A percentile compares a stretch with the other conserved stretches of the same genome.
These are phyloP conservation scores for Leucosticte australis DNA, from an alignment of 2,113 vertebrate genomes.

Conservation along the genomic window DNA sequence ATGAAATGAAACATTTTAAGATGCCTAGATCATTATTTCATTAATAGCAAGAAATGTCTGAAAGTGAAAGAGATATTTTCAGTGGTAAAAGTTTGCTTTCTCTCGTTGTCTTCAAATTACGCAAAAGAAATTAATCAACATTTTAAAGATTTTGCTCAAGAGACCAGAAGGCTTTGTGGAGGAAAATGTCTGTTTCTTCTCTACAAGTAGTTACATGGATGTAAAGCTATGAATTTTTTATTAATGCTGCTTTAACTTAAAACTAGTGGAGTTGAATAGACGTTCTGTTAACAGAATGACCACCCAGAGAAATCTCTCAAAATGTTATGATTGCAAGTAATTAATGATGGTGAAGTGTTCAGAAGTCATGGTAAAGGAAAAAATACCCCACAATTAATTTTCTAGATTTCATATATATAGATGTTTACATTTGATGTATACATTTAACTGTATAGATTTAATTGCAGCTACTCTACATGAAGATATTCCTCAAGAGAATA, in stretches of 20 bases:
- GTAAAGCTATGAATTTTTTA: not conserved
- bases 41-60: not conserved
- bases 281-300: not conserved
- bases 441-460: not conserved
- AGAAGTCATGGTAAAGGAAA: not conserved
- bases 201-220: not conserved
- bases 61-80: not conserved
- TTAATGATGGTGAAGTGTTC: not conserved
- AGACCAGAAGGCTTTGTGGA: not conserved
- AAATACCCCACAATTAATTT: not conserved
- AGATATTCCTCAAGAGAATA: not conserved
- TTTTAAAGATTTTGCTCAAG: not conserved
- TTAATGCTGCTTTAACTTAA: not conserved
- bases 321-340: not conserved
- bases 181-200: not conserved
- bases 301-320: not conserved
- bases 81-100: not conserved
- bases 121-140: not conserved
- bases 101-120: not conserved
- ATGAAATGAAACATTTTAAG: not conserved
- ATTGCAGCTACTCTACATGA: not conserved
- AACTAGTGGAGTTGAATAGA: not conserved
- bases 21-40: not conserved
- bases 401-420: not conserved
- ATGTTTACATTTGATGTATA: not conserved